Conservation (phyloP, 2,113 vertebrate genomes). For the Mormoops blainvillei region DNA sequence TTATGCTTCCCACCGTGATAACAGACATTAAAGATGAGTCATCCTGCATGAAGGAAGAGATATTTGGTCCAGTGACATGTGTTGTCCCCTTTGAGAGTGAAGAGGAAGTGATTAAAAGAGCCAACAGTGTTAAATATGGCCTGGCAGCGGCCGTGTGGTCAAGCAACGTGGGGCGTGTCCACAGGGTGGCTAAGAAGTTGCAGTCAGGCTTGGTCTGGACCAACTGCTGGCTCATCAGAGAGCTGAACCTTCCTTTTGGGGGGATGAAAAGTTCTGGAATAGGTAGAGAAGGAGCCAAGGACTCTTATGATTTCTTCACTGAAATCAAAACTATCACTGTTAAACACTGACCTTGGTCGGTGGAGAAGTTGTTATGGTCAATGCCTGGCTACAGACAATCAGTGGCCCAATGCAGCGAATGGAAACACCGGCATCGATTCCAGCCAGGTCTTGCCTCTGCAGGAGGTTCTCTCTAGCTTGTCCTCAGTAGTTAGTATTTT, state of each 20-base stretch:
- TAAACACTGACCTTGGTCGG: slow-evolving; percentile 84
- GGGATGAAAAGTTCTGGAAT: slow-evolving; percentile 96
- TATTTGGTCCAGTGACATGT: slow-evolving; percentile 96
- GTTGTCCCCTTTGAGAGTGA: slow-evolving; percentile 91
- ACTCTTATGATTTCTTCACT: slow-evolving; percentile 96
- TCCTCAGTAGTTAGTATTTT: neutral
- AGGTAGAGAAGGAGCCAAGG: slow-evolving; percentile 93
- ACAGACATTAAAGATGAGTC: slow-evolving; percentile 87
- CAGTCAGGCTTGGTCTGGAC: slow-evolving; percentile 94
- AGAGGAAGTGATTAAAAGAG: slow-evolving; percentile 90
- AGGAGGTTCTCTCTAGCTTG: neutral
- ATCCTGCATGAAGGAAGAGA: slow-evolving; percentile 95
- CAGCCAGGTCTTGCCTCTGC: neutral
- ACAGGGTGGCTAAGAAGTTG: slow-evolving; percentile 87
- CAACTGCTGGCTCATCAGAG: slow-evolving; percentile 97
- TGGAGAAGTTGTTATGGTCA: fast-evolving
- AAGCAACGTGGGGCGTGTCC: slow-evolving; percentile 85
- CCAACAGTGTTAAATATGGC: slow-evolving; percentile 91
- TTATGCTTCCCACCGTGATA: slow-evolving; percentile 93
- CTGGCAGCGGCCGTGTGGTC: slow-evolving; percentile 93
- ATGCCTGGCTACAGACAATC: neutral
- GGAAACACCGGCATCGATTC: neutral
- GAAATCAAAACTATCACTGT: slow-evolving; percentile 94
- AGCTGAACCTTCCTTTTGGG: slow-evolving; percentile 96
- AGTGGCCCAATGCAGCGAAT: fast-evolving